Evolutionary conservation across 2,888 invertebrate species (phyloP), one percentile per base, ranked within the genome.

Genomic region (Allygus modestus): DNA sequence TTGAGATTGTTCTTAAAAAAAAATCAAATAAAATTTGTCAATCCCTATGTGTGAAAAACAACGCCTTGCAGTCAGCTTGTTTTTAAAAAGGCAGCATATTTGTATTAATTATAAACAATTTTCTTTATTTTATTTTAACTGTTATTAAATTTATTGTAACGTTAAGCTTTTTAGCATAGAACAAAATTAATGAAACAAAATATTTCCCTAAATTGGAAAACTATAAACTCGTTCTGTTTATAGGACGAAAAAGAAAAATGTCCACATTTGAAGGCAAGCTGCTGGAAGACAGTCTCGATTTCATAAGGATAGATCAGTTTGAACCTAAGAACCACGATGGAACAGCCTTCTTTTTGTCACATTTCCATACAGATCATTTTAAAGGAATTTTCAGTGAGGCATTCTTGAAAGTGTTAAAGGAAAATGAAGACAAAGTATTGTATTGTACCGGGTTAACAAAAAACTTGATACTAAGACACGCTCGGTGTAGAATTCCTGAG

Each of bases 261-360:
- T 77, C 43, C 20, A 71, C 71, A 51, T 79, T 11, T 83, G 54
- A 28, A 23, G 33, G 17, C 43, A 15, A 23, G 41, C 11, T 73
- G 43, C 46, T 75, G 31, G 46, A 26, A 81, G 46, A 61, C 15
- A 51, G 33, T 33, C 51, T 84, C 17, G 46, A 71, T 71, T 71
- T 37, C 41, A 41, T 71, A 41, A 71, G 71, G 15, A 41, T 71
- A n/a, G 71, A 71, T 37, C 37, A 71, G 20, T 71, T 71, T 71
- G 20, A 71, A 20, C n/a, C 71, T 17, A 71, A 41, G 12, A 71
- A 71, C n/a, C 41, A 37, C n/a, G 23, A 41, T 71, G 71, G 71
- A 41, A 37, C 41, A 37, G 37, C n/a, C 26, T 71, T 71, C 41
- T 71, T 71, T 41, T 41, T 71, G 12, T 41, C 37, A 37, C 71